Evolutionary conservation across 2,888 invertebrate species (phyloP).

Genomic region (Acrobasis repandana): DNA sequence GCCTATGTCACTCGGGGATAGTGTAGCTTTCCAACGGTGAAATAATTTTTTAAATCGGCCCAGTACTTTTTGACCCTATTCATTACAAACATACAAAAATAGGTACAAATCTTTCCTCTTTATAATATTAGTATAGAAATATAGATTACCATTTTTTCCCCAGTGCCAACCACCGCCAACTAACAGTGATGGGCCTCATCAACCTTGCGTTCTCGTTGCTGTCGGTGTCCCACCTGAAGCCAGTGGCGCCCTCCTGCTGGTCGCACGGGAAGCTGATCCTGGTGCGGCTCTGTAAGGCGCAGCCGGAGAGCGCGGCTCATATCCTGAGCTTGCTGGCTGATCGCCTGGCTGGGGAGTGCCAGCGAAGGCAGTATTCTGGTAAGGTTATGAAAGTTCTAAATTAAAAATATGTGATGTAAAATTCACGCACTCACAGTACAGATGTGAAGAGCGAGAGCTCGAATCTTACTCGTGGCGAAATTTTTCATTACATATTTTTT

Average conservation of each 20-base stretch:
- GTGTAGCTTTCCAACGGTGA: too few species aligned
- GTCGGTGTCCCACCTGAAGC: conserved; percentile 45
- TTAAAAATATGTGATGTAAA: too few species aligned
- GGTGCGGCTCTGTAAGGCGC: conserved; percentile 60
- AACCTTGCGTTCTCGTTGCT: conserved; percentile 63
- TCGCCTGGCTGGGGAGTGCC: conserved; percentile 49
- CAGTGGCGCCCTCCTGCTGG: conserved; percentile 53
- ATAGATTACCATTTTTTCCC: conserved; percentile 30
- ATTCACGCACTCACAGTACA: too few species aligned
- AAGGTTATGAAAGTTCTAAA: background rate
- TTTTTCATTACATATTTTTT: too few species aligned
- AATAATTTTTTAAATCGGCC: too few species aligned
- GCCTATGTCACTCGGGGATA: too few species aligned
- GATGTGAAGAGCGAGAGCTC: too few species aligned
- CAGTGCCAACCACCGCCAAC: conserved; percentile 68
- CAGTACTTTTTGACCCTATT: too few species aligned
- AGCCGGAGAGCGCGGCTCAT: conserved; percentile 60
- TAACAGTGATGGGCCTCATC: conserved; percentile 68
- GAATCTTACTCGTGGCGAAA: too few species aligned
- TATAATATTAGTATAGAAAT: too few species aligned
- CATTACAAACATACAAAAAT: too few species aligned
- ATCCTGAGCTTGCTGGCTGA: conserved; percentile 61
- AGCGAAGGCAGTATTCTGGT: conserved; percentile 49
- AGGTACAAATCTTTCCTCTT: too few species aligned
- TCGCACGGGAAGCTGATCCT: conserved; percentile 63